Percentiles rank a stretch among this genome's conserved stretches.
Evolutionary conservation across 1,140 invertebrate genomes (phyloP).

Genomic region (Pygmarrhopalites habei): DNA sequence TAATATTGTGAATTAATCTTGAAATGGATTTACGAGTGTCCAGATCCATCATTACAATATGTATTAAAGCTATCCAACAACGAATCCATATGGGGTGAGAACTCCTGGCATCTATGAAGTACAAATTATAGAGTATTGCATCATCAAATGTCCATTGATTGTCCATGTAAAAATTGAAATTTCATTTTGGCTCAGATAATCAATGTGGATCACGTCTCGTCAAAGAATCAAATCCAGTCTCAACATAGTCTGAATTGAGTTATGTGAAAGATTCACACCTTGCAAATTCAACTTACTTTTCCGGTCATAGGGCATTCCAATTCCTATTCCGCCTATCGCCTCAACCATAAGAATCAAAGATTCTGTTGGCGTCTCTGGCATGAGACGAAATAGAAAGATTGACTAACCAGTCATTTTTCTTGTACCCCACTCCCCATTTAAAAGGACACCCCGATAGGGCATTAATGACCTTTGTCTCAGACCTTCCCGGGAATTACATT

Average conservation of each 20-base stretch:
- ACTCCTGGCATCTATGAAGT: too few species aligned
- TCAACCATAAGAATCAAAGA: neutral
- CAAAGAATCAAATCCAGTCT: neutral
- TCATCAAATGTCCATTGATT: too few species aligned
- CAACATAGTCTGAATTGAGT: slow-evolving; percentile 18
- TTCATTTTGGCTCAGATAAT: slow-evolving; percentile 3
- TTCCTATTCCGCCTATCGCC: slow-evolving; percentile 2
- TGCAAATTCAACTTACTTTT: slow-evolving; percentile 10
- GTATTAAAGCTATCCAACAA: too few species aligned
- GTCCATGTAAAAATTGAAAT: too few species aligned
- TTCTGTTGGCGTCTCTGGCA: neutral
- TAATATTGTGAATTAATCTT: neutral
- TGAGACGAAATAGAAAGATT: neutral
- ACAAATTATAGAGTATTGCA: too few species aligned
- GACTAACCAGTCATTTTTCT: slow-evolving; percentile 1
- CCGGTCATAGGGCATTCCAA: slow-evolving; percentile 7
- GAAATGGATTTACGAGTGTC: neutral
- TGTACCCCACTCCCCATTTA: slow-evolving; percentile 4
- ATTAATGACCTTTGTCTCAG: slow-evolving; percentile 7
- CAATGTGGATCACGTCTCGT: neutral
- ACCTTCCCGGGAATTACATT: slow-evolving; percentile 1
- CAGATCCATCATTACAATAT: neutral
- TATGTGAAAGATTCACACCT: neutral
- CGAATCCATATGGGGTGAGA: too few species aligned
- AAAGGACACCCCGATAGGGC: slow-evolving; percentile 2